Evolutionary conservation across 2,113 vertebrate species (phyloP), one percentile per base, ranked within the genome.

Genomic region (Pollimyrus isidori): DNA sequence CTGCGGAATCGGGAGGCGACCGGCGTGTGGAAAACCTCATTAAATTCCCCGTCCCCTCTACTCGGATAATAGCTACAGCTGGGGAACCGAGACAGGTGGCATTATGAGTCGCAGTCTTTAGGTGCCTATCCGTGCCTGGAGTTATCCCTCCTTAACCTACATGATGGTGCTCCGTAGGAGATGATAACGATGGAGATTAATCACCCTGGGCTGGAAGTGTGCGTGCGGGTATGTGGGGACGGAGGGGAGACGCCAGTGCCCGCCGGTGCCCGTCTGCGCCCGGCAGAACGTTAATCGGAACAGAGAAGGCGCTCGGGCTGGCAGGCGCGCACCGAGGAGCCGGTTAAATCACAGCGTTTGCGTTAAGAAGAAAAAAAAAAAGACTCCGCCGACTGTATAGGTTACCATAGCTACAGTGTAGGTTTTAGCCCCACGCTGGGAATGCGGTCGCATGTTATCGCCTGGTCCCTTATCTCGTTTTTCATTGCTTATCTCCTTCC

Each of bases 81-180:
- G 26, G 50, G 39, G 49, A 87, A 87, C 2, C 4, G n/a, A 53
- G 50, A 87, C 85, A 53, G 85, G 85, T 87, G 48, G 85, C 50
- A 53, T 87, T 56, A 87, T 15, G 49, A 53, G 26, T 26, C 5
- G 85, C 48, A 56, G 85, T 35, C 50, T 50, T 39, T 39, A 48
- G 82, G 49, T 39, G 50, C 50, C 85, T 87, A 26, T 53, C 2
- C 26, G 85, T 50, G 30, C 23, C 85, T 53, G 26, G 50, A 87
- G 49, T 87, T 87, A 53, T 87, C 85, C 85, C 85, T 87, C 85
- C 85, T 87, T 87, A 87, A 87, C 85, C 85, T 87, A 53, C 50
- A 87, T 87, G 85, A 87, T 53, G 50, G 85, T 3, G n/a, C 85
- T 87, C 30, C 42, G 85, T 23, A 10, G 50, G 85, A 53, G 85